A percentile compares a stretch with the other conserved stretches of the same genome.
phyloP scores from a whole-genome alignment of 2,113 vertebrate species.

The Sphyrna mokarran region DNA sequence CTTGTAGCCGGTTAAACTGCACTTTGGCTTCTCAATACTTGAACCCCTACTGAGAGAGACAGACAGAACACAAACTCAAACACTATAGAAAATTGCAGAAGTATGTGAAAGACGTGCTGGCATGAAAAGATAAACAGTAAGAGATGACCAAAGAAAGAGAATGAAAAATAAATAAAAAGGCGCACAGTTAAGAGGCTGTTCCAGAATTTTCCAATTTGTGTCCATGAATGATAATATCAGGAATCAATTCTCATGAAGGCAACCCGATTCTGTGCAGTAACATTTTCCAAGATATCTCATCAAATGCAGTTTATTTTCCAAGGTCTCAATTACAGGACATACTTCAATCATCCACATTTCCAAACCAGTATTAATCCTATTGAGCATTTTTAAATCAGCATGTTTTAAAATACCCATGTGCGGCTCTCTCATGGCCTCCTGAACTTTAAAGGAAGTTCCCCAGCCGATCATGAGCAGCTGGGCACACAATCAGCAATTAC shows the following conservation, averaged over 20 bases:
- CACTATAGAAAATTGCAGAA: neutral
- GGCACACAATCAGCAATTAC: constrained; percentile 4
- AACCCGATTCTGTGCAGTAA: neutral
- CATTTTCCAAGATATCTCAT: neutral
- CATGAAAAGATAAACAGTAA: neutral
- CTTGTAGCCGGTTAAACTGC: neutral
- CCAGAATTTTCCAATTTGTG: neutral
- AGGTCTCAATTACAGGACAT: neutral
- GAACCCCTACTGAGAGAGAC: neutral
- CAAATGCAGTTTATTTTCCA: neutral
- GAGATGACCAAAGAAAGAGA: neutral
- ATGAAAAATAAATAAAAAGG: neutral
- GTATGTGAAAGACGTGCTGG: neutral
- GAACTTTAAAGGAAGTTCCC: neutral
- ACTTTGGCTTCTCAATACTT: neutral
- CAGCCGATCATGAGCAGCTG: neutral
- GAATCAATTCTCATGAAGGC: neutral
- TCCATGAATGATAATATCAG: neutral
- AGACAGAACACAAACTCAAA: neutral
- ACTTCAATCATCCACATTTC: neutral
- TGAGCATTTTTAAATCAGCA: neutral
- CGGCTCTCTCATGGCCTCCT: neutral
- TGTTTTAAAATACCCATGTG: neutral
- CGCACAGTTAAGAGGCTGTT: neutral
- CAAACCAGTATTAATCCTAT: neutral